Evolutionary conservation across 2,113 vertebrate species (phyloP).

Genomic region (Semnornis frantzii): DNA sequence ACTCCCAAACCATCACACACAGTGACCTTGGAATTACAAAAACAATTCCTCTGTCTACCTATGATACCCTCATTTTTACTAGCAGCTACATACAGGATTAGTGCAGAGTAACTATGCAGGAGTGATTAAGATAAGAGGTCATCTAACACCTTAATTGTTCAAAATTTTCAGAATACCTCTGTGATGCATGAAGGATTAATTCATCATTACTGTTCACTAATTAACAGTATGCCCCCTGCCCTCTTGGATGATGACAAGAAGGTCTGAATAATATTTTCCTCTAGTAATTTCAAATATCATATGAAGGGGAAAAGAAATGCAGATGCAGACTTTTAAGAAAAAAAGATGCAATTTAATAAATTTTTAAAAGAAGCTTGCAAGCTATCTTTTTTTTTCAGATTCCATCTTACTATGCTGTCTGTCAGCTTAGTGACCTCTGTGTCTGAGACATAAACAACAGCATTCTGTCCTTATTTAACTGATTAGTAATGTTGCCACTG

Average conservation of each 20-base stretch:
- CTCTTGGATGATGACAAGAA: not conserved
- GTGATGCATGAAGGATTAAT: not conserved
- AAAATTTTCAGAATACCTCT: not conserved
- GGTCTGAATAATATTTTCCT: not conserved
- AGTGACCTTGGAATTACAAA: not conserved
- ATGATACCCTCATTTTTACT: not conserved
- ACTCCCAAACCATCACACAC: too few relatives aligned
- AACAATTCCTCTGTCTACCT: not conserved
- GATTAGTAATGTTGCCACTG: not conserved
- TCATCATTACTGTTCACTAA: not conserved
- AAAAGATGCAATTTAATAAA: not conserved
- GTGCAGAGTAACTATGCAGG: not conserved
- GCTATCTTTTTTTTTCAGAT: not conserved
- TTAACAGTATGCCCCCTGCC: too few relatives aligned
- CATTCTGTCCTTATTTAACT: not conserved
- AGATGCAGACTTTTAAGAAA: not conserved
- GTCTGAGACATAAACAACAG: not conserved
- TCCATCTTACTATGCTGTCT: not conserved
- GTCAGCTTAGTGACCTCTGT: not conserved
- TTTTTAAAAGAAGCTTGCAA: not conserved
- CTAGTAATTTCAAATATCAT: not conserved
- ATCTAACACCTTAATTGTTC: not conserved
- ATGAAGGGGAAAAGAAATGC: not conserved
- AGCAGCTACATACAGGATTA: not conserved
- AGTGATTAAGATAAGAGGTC: not conserved